Base-by-base conservation (phyloP, 2,888 invertebrate species). In the Zhuqinia jingwanae region DNA sequence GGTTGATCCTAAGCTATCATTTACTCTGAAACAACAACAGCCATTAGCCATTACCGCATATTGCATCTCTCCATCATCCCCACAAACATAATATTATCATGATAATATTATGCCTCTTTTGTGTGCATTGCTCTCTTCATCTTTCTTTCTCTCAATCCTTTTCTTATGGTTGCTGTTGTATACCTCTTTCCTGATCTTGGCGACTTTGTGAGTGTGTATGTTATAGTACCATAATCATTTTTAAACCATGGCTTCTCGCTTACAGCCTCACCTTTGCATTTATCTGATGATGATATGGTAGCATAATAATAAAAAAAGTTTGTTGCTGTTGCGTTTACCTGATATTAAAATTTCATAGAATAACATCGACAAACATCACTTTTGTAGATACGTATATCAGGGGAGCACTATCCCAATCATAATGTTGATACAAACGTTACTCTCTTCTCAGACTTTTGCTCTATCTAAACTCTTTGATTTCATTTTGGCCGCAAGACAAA, bases 1-100 rank as follows among this genome's bases (percentile, higher is more conserved):
- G 85, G 78, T 73, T 85, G 85, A 73, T 70, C 70, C 58, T 36
- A 83, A 47, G 83, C 83, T 83, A 83, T 83, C 83, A 83, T 83
- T 83, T 76, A 65, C 25, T 45, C 47, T 60, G 75, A 83, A 76
- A n/a, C n/a, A 82, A 58, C 82, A 83, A 83, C 83, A 83, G 65
- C 65, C 65, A 83, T 75, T 75, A 82, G 42, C 81, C 58, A 81
- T 82, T 83, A 83, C 83, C 47, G 36, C 75, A 50, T 82, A 83
- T 50, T 75, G 75, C 83, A 65, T 65, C 65, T 63, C 42, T 63
- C 56, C 70, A 50, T 73, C 73, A 73, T 73, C 73, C 10, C 8
- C 50, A n/a, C 20, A 63, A 63, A 20, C 42, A 27, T 36, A 36
- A 13, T 47, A 73, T 73, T 73, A 73, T 73, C 70, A 45, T 70